These are phyloP conservation scores for Parascotia fuliginaria DNA, from an alignment of 2,888 invertebrate species.

Conservation along the genomic window DNA sequence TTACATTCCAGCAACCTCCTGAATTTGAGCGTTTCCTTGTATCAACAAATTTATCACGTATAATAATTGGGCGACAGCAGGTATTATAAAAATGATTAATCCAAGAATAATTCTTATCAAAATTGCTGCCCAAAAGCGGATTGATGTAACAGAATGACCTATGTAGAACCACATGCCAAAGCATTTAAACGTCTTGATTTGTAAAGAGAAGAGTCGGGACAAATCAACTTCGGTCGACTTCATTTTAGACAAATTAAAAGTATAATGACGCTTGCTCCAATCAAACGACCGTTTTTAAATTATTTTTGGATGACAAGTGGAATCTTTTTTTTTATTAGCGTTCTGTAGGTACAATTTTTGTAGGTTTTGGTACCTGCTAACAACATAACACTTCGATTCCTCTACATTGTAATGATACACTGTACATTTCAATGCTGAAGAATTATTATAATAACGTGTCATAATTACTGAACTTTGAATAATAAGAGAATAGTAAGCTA, in stretches of 20 bases:
- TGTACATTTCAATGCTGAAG: too few species aligned
- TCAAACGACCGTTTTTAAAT: slow-evolving; percentile 8
- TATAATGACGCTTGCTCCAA: slow-evolving; percentile 32
- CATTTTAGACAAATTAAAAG: slow-evolving; percentile 41
- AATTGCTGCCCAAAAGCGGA: slow-evolving; percentile 51
- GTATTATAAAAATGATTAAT: slow-evolving; percentile 47
- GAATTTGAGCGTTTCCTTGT: slow-evolving; percentile 54
- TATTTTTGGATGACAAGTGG: slow-evolving; percentile 12
- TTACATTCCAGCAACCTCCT: slow-evolving; percentile 61
- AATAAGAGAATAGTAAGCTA: too few species aligned
- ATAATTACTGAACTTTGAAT: too few species aligned
- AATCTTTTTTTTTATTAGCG: slow-evolving; percentile 1
- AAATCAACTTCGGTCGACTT: slow-evolving; percentile 47
- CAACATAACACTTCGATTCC: too few species aligned
- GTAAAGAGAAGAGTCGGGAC: slow-evolving; percentile 51
- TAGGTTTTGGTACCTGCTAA: background rate
- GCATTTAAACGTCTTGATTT: slow-evolving; percentile 52
- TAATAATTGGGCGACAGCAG: slow-evolving; percentile 51
- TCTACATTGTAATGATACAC: too few species aligned
- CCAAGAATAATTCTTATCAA: slow-evolving; percentile 43
- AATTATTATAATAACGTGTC: too few species aligned
- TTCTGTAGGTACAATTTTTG: slow-evolving; percentile 17
- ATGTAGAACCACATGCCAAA: slow-evolving; percentile 60
- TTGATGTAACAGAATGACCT: slow-evolving; percentile 45
- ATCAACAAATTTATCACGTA: slow-evolving; percentile 51